Conservation (phyloP, 2,113 vertebrate species). For the Acrocephalus arundinaceus region DNA sequence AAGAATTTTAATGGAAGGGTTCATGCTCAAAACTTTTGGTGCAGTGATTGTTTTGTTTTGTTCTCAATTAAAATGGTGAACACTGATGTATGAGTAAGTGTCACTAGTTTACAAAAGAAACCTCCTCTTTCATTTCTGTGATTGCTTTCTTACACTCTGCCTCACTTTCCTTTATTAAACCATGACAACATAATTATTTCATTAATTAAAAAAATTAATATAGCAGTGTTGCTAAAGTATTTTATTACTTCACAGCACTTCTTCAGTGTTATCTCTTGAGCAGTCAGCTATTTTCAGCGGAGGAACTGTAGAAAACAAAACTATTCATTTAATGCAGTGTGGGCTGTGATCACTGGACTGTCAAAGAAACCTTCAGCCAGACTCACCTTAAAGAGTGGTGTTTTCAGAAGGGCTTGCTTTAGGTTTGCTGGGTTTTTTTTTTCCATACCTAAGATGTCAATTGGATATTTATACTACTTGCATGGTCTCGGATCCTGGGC, state of each 20-base stretch:
- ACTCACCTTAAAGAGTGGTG: too few species aligned
- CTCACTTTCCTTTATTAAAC: not conserved
- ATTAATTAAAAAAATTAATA: not conserved
- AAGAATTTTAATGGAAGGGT: not conserved
- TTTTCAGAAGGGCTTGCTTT: not conserved
- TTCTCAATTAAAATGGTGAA: not conserved
- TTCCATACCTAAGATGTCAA: not conserved
- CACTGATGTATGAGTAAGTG: not conserved
- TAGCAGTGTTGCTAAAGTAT: not conserved
- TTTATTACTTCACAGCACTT: not conserved
- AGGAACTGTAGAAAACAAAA: not conserved
- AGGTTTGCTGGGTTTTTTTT: accelerated
- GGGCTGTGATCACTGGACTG: not conserved
- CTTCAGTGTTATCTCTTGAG: not conserved
- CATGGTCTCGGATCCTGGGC: too few species aligned
- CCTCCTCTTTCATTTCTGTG: not conserved
- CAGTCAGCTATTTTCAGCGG: not conserved
- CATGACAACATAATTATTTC: not conserved
- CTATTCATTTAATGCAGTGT: not conserved
- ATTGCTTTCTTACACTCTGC: not conserved
- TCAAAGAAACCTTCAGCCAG: not conserved
- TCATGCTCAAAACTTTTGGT: not conserved
- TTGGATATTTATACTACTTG: not conserved
- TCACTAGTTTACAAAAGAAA: not conserved
- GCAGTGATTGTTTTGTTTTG: not conserved